A percentile compares a stretch with the other conserved stretches of the same genome.
phyloP scores from a whole-genome alignment of 2,113 vertebrate species.

The Dromiciops gliroides region DNA sequence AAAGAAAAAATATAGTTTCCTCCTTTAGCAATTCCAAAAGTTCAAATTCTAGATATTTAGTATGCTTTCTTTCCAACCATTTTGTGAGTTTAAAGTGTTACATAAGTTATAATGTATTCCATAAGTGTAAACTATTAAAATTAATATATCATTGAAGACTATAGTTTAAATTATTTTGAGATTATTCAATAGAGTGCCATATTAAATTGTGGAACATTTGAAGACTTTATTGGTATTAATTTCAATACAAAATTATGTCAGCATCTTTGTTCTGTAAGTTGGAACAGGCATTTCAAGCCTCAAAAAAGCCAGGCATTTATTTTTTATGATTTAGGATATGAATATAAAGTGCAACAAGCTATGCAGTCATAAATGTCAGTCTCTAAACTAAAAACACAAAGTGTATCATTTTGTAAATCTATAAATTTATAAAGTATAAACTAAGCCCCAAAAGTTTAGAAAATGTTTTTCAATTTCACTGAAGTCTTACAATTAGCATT shows the following conservation, averaged over 20 bases:
- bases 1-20: neutral
- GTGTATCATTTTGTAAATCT: conserved; percentile 51
- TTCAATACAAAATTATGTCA: neutral
- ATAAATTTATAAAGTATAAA: conserved; percentile 30
- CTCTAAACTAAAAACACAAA: conserved; percentile 57
- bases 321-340: conserved; percentile 63
- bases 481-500: neutral
- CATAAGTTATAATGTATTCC: neutral
- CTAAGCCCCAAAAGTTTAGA: neutral
- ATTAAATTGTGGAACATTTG: neutral
- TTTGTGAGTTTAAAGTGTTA: neutral
- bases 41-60: neutral
- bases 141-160: neutral
- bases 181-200: neutral
- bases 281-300: conserved; percentile 70
- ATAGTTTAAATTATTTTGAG: neutral
- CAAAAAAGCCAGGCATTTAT: conserved; percentile 51
- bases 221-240: neutral
- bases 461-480: neutral
- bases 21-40: neutral
- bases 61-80: neutral
- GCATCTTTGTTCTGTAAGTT: conserved; percentile 63
- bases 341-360: conserved; percentile 69
- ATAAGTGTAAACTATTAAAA: neutral
- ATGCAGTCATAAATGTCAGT: conserved; percentile 70